A percentile compares a stretch with the other conserved stretches of the same genome.
Conservation (phyloP, 1,140 invertebrate species). For the Ladona fulva region DNA sequence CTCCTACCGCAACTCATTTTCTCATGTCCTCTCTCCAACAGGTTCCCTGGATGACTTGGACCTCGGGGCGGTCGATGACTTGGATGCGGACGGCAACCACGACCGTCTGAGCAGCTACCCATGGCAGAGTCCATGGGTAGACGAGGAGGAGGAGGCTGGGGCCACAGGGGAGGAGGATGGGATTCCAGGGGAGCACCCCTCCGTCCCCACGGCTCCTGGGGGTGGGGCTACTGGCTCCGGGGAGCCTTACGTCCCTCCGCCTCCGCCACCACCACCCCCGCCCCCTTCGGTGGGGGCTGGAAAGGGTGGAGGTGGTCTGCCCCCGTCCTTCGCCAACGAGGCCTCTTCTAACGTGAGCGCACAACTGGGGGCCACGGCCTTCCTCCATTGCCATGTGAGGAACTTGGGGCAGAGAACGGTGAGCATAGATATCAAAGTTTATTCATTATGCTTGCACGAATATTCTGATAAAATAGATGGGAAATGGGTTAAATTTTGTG, state of each 20-base stretch:
- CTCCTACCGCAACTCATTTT: too few species aligned
- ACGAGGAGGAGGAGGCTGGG: neutral
- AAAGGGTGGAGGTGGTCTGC: neutral
- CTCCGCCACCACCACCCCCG: neutral
- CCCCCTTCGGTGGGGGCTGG: neutral
- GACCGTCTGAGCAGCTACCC: neutral
- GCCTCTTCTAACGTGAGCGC: constrained; percentile 38
- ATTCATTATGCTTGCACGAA: too few species aligned
- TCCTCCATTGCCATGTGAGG: constrained; percentile 40
- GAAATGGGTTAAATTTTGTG: too few species aligned
- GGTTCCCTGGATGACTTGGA: neutral
- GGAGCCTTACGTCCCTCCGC: neutral
- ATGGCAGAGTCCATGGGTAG: neutral
- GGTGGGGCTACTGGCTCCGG: neutral
- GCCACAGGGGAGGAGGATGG: neutral
- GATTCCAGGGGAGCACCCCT: neutral
- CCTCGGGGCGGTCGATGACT: neutral
- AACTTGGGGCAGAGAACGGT: constrained; percentile 43
- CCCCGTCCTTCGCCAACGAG: constrained; percentile 31
- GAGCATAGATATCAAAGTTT: constrained; percentile 20
- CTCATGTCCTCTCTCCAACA: too few species aligned
- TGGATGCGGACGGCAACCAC: neutral
- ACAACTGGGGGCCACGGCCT: constrained; percentile 38
- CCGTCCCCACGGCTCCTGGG: neutral
- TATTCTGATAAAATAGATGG: too few species aligned